A percentile compares a stretch with the other conserved stretches of the same genome.
Evolutionary conservation across 2,888 invertebrate genomes (phyloP).

Genomic region (Lumbricus terrestris): DNA sequence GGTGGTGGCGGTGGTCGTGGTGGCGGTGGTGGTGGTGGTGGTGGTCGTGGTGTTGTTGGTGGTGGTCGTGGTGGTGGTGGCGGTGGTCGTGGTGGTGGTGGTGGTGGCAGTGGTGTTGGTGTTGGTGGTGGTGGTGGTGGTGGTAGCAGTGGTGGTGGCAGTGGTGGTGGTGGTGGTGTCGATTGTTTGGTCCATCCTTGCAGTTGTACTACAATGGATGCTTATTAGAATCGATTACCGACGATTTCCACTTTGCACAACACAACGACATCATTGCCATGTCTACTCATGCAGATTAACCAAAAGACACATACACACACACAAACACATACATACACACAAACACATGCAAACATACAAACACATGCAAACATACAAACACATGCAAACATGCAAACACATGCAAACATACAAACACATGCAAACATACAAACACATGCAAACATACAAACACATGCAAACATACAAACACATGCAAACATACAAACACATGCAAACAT

Average conservation of each 20-base stretch:
- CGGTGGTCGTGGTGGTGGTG: too few species aligned
- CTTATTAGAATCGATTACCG: neutral
- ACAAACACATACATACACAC: neutral
- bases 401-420: too few species aligned
- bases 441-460: too few species aligned
- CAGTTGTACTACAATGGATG: neutral
- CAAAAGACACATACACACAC: neutral
- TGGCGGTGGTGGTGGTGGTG: too few species aligned
- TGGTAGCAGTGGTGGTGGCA: neutral
- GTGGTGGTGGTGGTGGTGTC: conserved; percentile 9
- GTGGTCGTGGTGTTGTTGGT: too few species aligned
- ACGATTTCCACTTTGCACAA: neutral
- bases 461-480: too few species aligned
- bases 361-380: too few species aligned
- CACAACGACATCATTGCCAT: neutral
- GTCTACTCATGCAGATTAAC: neutral
- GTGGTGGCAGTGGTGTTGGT: neutral
- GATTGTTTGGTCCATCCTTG: neutral
- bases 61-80: too few species aligned
- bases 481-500: too few species aligned
- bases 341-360: neutral
- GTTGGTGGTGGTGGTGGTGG: neutral
- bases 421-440: too few species aligned
- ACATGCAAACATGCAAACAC: too few species aligned
- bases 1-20: too few species aligned